Evolutionary conservation across 1,140 invertebrate genomes (phyloP).

Genomic region (Glossosoma conforme): DNA sequence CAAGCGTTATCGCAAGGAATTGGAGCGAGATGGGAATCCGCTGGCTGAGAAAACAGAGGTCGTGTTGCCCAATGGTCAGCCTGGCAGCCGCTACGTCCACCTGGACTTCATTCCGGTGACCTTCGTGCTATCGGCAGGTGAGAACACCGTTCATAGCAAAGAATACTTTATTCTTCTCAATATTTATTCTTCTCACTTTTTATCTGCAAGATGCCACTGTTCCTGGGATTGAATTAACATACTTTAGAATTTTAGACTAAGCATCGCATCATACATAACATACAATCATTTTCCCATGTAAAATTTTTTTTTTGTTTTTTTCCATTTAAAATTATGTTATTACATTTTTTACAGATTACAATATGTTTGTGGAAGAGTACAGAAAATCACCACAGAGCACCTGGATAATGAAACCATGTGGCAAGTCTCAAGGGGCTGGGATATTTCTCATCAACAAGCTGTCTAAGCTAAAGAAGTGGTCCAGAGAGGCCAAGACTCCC

Average conservation of each 20-base stretch:
- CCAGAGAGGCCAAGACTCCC: constrained; percentile 71
- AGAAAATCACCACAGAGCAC: constrained; percentile 85
- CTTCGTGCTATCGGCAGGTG: constrained; percentile 83
- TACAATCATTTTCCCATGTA: too few species aligned
- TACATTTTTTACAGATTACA: constrained; percentile 63
- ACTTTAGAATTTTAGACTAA: not conserved
- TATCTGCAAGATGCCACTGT: not conserved
- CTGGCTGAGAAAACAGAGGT: constrained; percentile 66
- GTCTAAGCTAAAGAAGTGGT: constrained; percentile 85
- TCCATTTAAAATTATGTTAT: not conserved
- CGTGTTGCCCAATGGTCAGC: constrained; percentile 53
- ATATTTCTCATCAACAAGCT: constrained; percentile 88
- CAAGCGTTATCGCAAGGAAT: constrained; percentile 85
- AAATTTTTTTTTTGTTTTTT: too few species aligned
- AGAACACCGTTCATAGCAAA: constrained; percentile 21
- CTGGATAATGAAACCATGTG: constrained; percentile 97
- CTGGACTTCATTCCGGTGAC: constrained; percentile 90
- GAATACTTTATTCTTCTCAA: not conserved
- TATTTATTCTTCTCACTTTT: not conserved
- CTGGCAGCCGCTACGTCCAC: constrained; percentile 70
- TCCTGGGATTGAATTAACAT: not conserved
- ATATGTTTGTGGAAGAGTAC: constrained; percentile 95
- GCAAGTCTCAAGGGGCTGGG: constrained; percentile 82
- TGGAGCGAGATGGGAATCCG: constrained; percentile 84
- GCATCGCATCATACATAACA: too few species aligned